phyloP scores from a whole-genome alignment of 1,140 invertebrate species.

The Atopsyche davidsoni region DNA sequence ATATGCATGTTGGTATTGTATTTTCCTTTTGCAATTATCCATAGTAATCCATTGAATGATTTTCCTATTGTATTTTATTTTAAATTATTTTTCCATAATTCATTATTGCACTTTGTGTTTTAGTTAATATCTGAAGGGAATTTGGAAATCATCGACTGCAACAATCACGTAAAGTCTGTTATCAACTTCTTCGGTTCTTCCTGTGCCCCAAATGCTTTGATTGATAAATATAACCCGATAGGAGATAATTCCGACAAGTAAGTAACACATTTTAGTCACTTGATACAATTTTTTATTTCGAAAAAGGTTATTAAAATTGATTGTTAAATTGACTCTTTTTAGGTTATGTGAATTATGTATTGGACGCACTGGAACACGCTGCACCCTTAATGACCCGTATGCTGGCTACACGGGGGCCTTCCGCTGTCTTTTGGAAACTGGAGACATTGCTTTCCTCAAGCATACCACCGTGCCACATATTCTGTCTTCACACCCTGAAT shows the following conservation, averaged over 20 bases:
- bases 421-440: slow-evolving; percentile 75
- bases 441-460: slow-evolving; percentile 88
- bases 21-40: no score
- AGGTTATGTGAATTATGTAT: slow-evolving; percentile 79
- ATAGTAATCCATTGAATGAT: background rate
- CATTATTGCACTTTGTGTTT: slow-evolving; percentile 31
- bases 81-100: slow-evolving; percentile 14
- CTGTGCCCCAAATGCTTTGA: slow-evolving; percentile 88
- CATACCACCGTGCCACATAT: slow-evolving; percentile 79
- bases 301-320: background rate
- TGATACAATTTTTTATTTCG: background rate
- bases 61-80: slow-evolving; percentile 13
- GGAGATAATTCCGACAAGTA: slow-evolving; percentile 69
- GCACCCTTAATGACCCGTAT: slow-evolving; percentile 83
- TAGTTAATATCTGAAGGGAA: slow-evolving; percentile 75
- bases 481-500: slow-evolving; percentile 51
- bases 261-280: slow-evolving; percentile 24
- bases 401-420: slow-evolving; percentile 88
- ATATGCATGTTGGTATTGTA: background rate
- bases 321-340: slow-evolving; percentile 7
- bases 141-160: slow-evolving; percentile 84
- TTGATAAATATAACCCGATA: slow-evolving; percentile 91
- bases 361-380: slow-evolving; percentile 70
- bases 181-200: slow-evolving; percentile 84
- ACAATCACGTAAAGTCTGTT: slow-evolving; percentile 92